Evolutionary conservation across 2,797 vertebrate genomes (phyloP).

Genomic region (Limosa lapponica): DNA sequence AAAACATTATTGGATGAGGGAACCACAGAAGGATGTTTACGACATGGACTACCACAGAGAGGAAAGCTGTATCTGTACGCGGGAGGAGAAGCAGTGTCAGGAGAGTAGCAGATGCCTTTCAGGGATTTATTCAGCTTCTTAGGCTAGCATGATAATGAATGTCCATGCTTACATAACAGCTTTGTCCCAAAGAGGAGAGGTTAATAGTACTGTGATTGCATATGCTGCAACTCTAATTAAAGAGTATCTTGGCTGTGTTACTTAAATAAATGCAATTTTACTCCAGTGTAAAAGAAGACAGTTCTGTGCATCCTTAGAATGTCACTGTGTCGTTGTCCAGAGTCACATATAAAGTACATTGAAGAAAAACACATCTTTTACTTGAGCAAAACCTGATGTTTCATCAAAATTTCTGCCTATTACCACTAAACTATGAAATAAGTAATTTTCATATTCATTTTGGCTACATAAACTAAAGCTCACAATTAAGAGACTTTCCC

Average conservation of each 20-base stretch:
- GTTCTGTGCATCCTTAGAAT: background rate
- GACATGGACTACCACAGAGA: background rate
- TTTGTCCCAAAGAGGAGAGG: background rate
- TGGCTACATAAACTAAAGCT: background rate
- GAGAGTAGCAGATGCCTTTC: background rate
- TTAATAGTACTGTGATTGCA: background rate
- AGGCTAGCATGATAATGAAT: background rate
- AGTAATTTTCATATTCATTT: background rate
- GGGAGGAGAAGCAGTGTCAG: background rate
- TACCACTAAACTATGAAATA: background rate
- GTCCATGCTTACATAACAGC: background rate
- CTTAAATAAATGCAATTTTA: background rate
- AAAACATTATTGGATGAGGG: background rate
- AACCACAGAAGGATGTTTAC: background rate
- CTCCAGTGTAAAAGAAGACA: background rate
- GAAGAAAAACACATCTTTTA: background rate
- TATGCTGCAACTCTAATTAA: background rate
- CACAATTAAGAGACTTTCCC: background rate
- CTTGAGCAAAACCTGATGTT: background rate
- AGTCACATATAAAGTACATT: background rate
- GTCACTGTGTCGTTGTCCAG: background rate
- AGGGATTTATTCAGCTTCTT: constrained; percentile 3
- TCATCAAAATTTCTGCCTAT: background rate
- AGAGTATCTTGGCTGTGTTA: background rate
- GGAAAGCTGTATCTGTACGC: background rate